Evolutionary conservation across 2,797 vertebrate species (phyloP), one percentile per base, ranked within the genome.

Genomic region (Tiaroga cobitis): DNA sequence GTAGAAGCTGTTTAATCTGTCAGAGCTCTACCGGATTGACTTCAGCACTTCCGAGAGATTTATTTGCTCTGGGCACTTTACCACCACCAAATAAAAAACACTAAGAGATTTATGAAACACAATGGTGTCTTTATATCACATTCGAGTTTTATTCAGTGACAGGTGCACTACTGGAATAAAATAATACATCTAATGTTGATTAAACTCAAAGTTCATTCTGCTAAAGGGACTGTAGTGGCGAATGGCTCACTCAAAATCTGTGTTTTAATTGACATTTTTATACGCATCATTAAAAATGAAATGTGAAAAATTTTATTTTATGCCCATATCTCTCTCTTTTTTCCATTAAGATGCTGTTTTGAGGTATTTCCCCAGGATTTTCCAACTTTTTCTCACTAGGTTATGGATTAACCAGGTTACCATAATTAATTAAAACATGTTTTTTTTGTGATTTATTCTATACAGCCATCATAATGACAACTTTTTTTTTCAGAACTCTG

Each of bases 91-190:
- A 59, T 77, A 49, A 34, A 59, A 56, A 9, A 61, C 29, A 24
- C 56, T 34, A 11, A 10, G 61, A 34, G 39, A 82, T 74, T 63
- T 82, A 46, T 49, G 70, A 37, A 37, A 46, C 63, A n/a, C 19
- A 6, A 19, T 74, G 26, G 65, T 74, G 76, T 63, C 41, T 83
- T 83, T 59, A 74, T 75, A 43, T 63, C 70, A 65, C 11, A 37
- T 65, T 74, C 8, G 11, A 49, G 81, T 43, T 74, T 73, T 34
- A 19, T 74, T 74, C 51, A 10, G 26, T 63, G 54, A 41, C 51
- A 39, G 75, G 73, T 56, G 75, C 54, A n/a, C 51, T 39, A 24
- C 32, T 56, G 32, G 56, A 59, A 37, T n/a, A 56, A 9, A 56
- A n/a, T 34, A 34, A 75, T 24, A 11, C 18, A 37, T 34, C 46